Evolutionary conservation across 2,113 vertebrate species (phyloP).

Genomic region (Tauraco erythrolophus): DNA sequence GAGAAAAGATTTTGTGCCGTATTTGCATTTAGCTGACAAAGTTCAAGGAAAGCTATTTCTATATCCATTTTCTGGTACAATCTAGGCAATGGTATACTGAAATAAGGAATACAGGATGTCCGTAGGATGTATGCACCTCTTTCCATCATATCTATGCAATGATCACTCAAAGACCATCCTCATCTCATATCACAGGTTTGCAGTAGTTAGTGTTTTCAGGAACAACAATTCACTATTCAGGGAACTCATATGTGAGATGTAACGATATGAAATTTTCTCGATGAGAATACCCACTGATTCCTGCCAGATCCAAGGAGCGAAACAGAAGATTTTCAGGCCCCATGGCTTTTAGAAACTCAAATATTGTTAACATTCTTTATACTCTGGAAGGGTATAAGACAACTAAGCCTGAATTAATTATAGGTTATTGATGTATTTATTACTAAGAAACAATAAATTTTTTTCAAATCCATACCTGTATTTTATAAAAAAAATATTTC

Average conservation of each 20-base stretch:
- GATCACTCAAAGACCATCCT: neutral
- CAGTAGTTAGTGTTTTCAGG: neutral
- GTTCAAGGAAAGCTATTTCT: conserved; percentile 41
- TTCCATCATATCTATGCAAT: neutral
- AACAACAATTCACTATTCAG: neutral
- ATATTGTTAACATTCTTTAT: neutral
- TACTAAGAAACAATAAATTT: neutral
- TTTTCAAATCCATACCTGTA: neutral
- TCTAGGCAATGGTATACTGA: neutral
- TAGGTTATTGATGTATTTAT: neutral
- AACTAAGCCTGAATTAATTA: neutral
- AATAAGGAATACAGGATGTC: neutral
- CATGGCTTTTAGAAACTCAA: neutral
- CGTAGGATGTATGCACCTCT: neutral
- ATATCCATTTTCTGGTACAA: neutral
- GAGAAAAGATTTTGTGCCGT: conserved; percentile 10
- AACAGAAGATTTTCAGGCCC: neutral
- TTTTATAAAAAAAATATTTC: neutral
- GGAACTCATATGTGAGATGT: neutral
- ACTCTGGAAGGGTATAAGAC: neutral
- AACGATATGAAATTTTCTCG: rapidly evolving
- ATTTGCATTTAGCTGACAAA: conserved; percentile 35
- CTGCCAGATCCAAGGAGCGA: neutral
- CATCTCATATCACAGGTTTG: neutral
- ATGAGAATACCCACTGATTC: neutral